Base-by-base conservation (phyloP, 2,888 invertebrate genomes). In the Ommatoiulus sabulosus region DNA sequence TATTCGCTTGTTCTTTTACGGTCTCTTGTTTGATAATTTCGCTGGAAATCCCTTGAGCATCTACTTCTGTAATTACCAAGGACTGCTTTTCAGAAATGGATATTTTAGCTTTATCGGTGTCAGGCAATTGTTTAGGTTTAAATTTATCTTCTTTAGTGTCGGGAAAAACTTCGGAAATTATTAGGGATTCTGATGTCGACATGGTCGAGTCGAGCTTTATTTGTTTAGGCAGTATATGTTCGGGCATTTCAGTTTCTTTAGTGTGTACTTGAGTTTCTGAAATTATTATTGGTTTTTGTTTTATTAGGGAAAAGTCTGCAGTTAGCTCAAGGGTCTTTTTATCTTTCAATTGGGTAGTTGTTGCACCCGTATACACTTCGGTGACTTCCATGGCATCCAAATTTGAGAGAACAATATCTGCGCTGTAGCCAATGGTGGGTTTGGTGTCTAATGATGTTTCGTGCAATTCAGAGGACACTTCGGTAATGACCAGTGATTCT, bases 1-100 rank as follows among this genome's bases (percentile, higher is more conserved):
- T 6, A 24, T 15, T 89, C 3, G 90, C 90, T 44, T 88, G 87
- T 88, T 88, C 89, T 48, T 72, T 63, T 24, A n/a, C n/a, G n/a
- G 88, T 87, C 57, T 84, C 46, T 63, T 84, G 10, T 35, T 72
- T 15, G 3, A 57, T 35, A 4, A 89, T 80, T 48, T 88, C 88
- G 15, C 86, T n/a, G 46, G 89, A 84, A 24, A 84, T 89, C 15
- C 46, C 84, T 57, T 89, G 44, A 57, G 44, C 15, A 43, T 24
- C 43, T 10, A 87, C 84, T 44, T 88, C 89, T 63, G 57, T 43
- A 20, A 88, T 44, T 8, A 87, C 24, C 24, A 88, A 10, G 20
- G 89, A 87, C n/a, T 88, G 35, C 20, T 44, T 44, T 43, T 87
- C 89, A 7, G 35, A 57, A 15, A 88, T 44, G 17, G 87, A 35